phyloP scores from a whole-genome alignment of 1,140 invertebrate species.

The Arctopsyche grandis region DNA sequence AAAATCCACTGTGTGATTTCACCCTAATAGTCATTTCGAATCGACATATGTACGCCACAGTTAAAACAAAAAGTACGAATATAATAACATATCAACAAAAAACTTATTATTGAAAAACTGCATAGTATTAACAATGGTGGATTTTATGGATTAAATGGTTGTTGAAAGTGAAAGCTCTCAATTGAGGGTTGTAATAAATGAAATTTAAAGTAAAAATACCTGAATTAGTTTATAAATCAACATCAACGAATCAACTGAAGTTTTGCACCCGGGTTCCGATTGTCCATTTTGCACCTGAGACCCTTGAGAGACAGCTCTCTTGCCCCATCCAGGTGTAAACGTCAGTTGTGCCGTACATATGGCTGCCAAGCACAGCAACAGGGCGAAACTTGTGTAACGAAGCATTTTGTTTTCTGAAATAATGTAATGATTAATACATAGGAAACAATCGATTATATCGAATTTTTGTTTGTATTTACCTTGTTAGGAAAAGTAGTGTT shows the following conservation, averaged over 20 bases:
- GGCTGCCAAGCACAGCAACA: constrained; percentile 16
- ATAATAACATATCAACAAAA: no score
- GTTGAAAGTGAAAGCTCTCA: background rate
- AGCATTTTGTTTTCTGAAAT: background rate
- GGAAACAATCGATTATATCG: background rate
- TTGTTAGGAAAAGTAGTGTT: background rate
- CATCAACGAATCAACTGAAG: constrained; percentile 28
- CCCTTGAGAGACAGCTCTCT: constrained; percentile 6
- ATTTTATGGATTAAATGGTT: background rate
- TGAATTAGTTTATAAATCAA: constrained; percentile 29
- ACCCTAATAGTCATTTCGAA: no score
- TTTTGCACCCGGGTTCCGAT: constrained; percentile 12
- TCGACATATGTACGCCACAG: no score
- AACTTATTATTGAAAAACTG: background rate
- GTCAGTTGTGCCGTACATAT: constrained; percentile 5
- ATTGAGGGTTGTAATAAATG: background rate
- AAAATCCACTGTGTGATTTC: no score
- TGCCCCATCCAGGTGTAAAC: constrained; percentile 17
- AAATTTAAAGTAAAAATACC: background rate
- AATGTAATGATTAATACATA: background rate
- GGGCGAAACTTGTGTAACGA: background rate
- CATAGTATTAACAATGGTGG: background rate
- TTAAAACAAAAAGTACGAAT: no score
- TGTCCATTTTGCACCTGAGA: background rate
- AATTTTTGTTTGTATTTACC: background rate